Evolutionary conservation across 2,888 invertebrate genomes (phyloP).

Genomic region (Cactoblastis cactorum): DNA sequence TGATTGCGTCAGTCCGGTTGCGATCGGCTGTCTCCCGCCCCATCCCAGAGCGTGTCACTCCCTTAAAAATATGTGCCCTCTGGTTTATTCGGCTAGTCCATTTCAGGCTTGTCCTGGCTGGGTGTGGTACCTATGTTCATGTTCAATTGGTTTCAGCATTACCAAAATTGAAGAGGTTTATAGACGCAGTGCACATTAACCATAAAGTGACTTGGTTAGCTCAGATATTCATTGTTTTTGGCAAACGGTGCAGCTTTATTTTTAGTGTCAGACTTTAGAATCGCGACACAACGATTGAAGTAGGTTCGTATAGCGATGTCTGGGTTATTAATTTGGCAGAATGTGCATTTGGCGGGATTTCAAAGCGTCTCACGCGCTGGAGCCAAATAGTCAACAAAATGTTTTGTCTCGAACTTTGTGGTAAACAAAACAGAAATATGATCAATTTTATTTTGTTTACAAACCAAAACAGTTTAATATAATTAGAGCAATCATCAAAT

Average conservation of each 20-base stretch:
- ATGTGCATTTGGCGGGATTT: conserved; percentile 66
- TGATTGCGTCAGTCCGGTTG: too few species aligned
- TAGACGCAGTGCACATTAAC: neutral
- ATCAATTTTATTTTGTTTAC: too few species aligned
- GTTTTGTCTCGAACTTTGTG: conserved; percentile 35
- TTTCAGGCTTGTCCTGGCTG: too few species aligned
- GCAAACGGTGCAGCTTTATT: conserved; percentile 7
- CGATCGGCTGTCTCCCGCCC: too few species aligned
- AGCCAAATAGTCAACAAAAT: conserved; percentile 53
- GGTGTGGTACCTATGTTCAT: too few species aligned
- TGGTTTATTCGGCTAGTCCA: too few species aligned
- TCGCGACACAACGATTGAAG: conserved; percentile 32
- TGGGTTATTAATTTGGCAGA: conserved; percentile 68
- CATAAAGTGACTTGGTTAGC: neutral
- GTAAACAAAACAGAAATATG: conserved; percentile 36
- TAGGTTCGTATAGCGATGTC: conserved; percentile 47
- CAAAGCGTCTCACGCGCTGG: conserved; percentile 52
- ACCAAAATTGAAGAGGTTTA: neutral
- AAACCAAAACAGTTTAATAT: too few species aligned
- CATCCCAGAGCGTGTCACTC: too few species aligned
- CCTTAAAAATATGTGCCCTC: too few species aligned
- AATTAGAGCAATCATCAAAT: too few species aligned
- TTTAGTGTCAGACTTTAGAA: conserved; percentile 12
- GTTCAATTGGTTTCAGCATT: too few species aligned
- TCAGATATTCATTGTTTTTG: conserved; percentile 11